Percentiles rank a stretch among this genome's conserved stretches.
Evolutionary conservation across 2,113 vertebrate genomes (phyloP).

Genomic region (Oceanites oceanicus): DNA sequence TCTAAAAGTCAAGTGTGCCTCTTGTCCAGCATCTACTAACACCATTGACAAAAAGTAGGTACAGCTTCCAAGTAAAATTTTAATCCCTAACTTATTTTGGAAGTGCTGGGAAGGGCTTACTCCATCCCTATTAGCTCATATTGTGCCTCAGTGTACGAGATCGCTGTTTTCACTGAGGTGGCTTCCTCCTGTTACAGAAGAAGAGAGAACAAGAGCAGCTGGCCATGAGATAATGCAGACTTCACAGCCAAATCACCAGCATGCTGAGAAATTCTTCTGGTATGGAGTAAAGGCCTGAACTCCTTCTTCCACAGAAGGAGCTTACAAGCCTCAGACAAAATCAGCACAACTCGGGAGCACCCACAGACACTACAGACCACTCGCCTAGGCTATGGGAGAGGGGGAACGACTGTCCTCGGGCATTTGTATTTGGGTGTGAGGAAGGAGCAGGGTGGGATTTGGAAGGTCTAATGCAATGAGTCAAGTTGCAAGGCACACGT

Average conservation of each 20-base stretch:
- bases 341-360: not conserved
- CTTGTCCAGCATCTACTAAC: not conserved
- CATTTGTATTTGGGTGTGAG: not conserved
- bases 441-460: not conserved
- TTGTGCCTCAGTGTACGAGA: not conserved
- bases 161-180: not conserved
- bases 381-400: not conserved
- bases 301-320: not conserved
- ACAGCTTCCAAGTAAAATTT: not conserved
- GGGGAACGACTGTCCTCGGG: rapidly evolving
- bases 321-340: not conserved
- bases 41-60: not conserved
- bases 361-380: too few species aligned
- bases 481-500: not conserved
- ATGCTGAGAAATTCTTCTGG: not conserved
- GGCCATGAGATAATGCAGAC: rapidly evolving
- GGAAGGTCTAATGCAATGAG: not conserved
- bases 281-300: not conserved
- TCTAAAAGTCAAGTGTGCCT: not conserved
- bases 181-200: not conserved
- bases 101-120: not conserved
- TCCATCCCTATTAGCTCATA: not conserved
- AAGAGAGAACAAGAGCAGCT: not conserved
- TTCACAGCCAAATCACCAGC: not conserved
- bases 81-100: not conserved